phyloP scores from a whole-genome alignment of 1,140 invertebrate species.

The Chrysomallon squamiferum region DNA sequence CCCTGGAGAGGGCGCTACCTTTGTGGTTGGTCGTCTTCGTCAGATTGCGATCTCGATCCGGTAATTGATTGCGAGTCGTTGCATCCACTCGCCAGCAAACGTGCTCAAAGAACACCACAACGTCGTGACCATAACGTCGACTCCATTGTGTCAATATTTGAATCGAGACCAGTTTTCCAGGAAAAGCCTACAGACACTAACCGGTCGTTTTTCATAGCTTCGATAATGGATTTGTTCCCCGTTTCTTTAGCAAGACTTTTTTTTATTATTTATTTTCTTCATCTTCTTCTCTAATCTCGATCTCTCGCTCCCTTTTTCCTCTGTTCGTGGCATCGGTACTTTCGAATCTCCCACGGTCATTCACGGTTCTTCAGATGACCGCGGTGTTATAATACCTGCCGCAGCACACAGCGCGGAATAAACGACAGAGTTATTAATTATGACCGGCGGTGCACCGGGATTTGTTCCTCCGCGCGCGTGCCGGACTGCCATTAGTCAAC shows the following conservation, averaged over 20 bases:
- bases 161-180: not conserved
- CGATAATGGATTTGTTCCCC: slow-evolving; percentile 3
- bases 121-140: not conserved
- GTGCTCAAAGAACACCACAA: slow-evolving; percentile 2
- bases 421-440: slow-evolving; percentile 3
- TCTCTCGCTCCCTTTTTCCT: too few species aligned
- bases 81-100: not conserved
- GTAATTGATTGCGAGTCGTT: slow-evolving; percentile 6
- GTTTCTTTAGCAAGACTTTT: too few species aligned
- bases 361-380: too few species aligned
- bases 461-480: not conserved
- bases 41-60: not conserved
- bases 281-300: too few species aligned
- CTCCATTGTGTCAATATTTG: slow-evolving; percentile 6
- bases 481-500: slow-evolving; percentile 1
- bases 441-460: slow-evolving; percentile 2
- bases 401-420: not conserved
- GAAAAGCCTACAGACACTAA: slow-evolving; percentile 1
- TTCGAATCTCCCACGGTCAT: not conserved
- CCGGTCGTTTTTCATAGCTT: not conserved
- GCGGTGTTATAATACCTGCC: not conserved
- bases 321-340: too few species aligned
- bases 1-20: too few species aligned
- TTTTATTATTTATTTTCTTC: too few species aligned
- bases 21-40: too few species aligned